These are phyloP conservation scores for Acestrorhynchus altus DNA, from an alignment of 2,797 vertebrate species.

Conservation along the genomic window DNA sequence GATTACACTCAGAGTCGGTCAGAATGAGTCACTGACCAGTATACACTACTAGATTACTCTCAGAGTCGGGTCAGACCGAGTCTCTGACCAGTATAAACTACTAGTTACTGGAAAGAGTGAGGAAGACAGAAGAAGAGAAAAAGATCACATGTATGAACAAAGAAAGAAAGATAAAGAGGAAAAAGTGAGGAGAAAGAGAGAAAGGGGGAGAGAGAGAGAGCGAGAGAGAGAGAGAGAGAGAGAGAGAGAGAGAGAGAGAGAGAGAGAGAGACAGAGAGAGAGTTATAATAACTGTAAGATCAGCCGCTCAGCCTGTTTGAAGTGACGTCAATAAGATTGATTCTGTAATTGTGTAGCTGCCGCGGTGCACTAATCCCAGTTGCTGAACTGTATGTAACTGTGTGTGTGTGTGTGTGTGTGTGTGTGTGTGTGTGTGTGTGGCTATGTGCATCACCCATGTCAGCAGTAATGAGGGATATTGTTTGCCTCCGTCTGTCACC, in stretches of 20 bases:
- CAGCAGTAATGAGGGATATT: constrained; percentile 64
- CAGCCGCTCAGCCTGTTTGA: neutral
- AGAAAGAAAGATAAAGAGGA: neutral
- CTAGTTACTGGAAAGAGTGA: too few species aligned
- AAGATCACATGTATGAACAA: neutral
- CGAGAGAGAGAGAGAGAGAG: neutral
- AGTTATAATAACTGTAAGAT: constrained; percentile 13
- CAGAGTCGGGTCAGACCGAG: too few species aligned
- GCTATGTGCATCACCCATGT: constrained; percentile 48
- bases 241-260: neutral
- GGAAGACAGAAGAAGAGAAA: neutral
- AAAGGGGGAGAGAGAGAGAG: neutral
- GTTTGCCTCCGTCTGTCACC: constrained; percentile 64
- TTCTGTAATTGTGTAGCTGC: neutral
- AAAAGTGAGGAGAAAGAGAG: neutral
- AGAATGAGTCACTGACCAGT: too few species aligned
- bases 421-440: constrained; percentile 48
- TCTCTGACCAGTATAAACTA: too few species aligned
- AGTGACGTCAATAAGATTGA: constrained; percentile 28
- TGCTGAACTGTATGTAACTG: neutral
- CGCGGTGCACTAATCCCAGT: neutral
- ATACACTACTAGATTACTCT: too few species aligned
- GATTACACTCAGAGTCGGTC: too few species aligned
- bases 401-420: constrained; percentile 36
- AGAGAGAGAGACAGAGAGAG: constrained; percentile 22